Percentiles rank a stretch among this genome's conserved stretches.
Evolutionary conservation across 1,140 invertebrate genomes (phyloP).

Genomic region (Holotrichia oblita): DNA sequence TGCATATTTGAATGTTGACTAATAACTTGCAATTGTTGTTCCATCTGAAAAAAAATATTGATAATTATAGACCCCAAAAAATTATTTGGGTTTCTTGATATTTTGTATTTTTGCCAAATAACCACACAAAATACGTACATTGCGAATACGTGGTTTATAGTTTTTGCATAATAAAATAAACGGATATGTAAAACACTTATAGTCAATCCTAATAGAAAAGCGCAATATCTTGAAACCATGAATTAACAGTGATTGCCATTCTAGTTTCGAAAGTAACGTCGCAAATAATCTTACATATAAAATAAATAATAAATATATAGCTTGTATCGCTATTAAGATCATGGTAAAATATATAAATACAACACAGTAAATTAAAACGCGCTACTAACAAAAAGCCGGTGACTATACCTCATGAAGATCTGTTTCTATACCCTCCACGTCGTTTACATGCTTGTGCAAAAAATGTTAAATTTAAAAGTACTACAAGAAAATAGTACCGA

Average conservation of each 20-base stretch:
- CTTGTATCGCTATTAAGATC: conserved; percentile 32
- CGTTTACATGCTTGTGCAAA: background rate
- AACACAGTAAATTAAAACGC: conserved; percentile 18
- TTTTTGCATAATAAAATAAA: conserved; percentile 38
- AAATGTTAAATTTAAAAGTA: background rate
- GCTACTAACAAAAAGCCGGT: conserved; percentile 19
- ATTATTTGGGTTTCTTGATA: background rate
- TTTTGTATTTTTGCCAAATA: background rate
- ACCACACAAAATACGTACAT: background rate
- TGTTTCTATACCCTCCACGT: background rate
- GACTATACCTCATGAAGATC: background rate
- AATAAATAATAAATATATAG: background rate
- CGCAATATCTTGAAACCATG: conserved; percentile 28
- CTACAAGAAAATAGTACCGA: background rate
- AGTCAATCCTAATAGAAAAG: conserved; percentile 31
- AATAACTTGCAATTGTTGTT: background rate
- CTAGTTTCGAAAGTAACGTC: background rate
- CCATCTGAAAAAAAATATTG: conserved; percentile 1
- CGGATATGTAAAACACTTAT: conserved; percentile 33
- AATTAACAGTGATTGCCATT: conserved; percentile 27
- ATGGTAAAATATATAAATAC: conserved; percentile 25
- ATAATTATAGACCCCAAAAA: too few species aligned
- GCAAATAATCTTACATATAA: conserved; percentile 24
- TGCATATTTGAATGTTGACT: conserved; percentile 36
- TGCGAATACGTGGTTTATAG: conserved; percentile 20